phyloP scores from a whole-genome alignment of 2,113 vertebrate species.

The Erinaceus europaeus region DNA sequence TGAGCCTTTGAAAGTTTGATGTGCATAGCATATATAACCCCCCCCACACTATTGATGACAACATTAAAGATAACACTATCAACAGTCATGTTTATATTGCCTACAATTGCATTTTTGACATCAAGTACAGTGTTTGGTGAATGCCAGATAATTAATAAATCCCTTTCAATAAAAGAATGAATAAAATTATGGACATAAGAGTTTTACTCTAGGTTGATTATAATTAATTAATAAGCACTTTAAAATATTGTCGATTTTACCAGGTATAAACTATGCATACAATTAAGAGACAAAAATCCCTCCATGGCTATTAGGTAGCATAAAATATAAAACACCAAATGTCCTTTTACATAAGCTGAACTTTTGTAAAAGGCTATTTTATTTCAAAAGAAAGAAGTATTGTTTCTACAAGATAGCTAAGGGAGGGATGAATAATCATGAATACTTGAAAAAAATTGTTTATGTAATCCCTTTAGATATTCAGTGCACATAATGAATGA shows the following conservation, averaged over 20 bases:
- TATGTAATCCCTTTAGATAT: neutral
- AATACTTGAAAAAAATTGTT: neutral
- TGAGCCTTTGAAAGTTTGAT: constrained; percentile 3
- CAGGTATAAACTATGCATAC: neutral
- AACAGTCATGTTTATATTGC: neutral
- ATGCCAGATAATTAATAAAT: neutral
- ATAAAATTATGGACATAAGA: neutral
- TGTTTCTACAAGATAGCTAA: constrained; percentile 16
- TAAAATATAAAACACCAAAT: neutral
- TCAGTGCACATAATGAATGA: neutral
- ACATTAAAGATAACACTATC: neutral
- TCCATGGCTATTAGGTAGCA: neutral
- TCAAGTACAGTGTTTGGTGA: neutral
- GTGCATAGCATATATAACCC: neutral
- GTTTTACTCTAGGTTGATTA: neutral
- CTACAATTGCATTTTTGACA: neutral
- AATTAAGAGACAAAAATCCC: neutral
- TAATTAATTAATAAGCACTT: neutral
- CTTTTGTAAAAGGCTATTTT: too few species aligned
- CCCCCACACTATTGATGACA: neutral
- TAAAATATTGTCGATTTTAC: neutral
- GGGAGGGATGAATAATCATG: neutral
- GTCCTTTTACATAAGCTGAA: too few species aligned
- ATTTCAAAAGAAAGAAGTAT: too few species aligned
- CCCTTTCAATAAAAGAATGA: neutral